Percentiles rank a stretch among this genome's conserved stretches.
Conservation (phyloP, 2,113 vertebrate genomes). For the Coptodon rendalli region DNA sequence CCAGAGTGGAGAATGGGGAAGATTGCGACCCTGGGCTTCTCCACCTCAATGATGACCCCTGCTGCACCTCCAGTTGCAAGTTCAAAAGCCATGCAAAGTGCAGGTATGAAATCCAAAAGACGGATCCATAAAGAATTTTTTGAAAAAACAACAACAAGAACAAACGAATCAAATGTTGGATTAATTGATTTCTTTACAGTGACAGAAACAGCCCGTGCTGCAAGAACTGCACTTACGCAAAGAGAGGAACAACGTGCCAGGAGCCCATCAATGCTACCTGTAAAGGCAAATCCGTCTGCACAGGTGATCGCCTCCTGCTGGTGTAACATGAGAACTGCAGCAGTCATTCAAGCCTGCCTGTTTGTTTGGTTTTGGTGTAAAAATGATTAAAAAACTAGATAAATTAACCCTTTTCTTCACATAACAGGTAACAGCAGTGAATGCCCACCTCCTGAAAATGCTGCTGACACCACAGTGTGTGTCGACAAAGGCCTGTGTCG, state of each 20-base stretch:
- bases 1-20: conserved; percentile 90
- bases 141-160: not conserved
- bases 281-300: conserved; percentile 88
- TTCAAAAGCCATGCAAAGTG: conserved; percentile 75
- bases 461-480: conserved; percentile 76
- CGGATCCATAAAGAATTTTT: not conserved
- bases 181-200: conserved; percentile 56
- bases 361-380: not conserved
- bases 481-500: conserved; percentile 87
- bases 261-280: conserved; percentile 94
- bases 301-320: conserved; percentile 75
- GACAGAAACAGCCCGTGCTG: conserved; percentile 97
- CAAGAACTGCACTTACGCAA: conserved; percentile 81
- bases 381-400: not conserved
- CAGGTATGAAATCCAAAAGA: conserved; percentile 75
- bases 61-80: conserved; percentile 83
- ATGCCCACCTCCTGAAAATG: conserved; percentile 86
- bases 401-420: not conserved
- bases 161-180: not conserved
- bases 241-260: conserved; percentile 83
- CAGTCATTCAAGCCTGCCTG: not conserved
- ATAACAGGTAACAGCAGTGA: conserved; percentile 82
- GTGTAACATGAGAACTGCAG: not conserved
- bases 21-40: conserved; percentile 92
- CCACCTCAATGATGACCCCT: conserved; percentile 80